phyloP scores from a whole-genome alignment of 2,888 invertebrate genomes.

The Volucella bombylans region DNA sequence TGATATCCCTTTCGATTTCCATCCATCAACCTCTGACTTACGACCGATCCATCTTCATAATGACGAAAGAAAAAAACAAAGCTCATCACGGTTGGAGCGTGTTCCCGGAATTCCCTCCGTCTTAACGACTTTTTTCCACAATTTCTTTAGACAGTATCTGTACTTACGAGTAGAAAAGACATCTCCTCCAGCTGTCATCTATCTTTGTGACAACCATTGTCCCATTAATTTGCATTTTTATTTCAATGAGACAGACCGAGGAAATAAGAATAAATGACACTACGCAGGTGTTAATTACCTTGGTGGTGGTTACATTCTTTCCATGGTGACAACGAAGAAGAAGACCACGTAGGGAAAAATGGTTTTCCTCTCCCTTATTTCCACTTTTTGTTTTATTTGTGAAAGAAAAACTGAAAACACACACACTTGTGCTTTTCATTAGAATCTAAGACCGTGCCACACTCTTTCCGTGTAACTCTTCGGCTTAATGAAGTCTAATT shows the following conservation, averaged over 20 bases:
- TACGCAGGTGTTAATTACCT: conserved; percentile 58
- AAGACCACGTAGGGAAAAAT: conserved; percentile 1
- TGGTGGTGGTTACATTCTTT: conserved; percentile 46
- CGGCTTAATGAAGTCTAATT: conserved; percentile 59
- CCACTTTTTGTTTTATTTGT: conserved; percentile 5
- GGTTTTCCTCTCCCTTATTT: not conserved
- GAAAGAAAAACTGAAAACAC: not conserved
- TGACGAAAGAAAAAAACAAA: conserved; percentile 40
- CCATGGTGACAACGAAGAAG: not conserved
- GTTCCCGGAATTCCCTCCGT: conserved; percentile 30
- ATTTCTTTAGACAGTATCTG: not conserved
- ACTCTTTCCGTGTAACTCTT: conserved; percentile 2
- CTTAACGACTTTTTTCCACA: conserved; percentile 33
- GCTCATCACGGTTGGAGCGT: conserved; percentile 18
- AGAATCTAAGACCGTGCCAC: conserved; percentile 19
- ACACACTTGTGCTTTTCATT: conserved; percentile 29
- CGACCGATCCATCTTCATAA: not conserved
- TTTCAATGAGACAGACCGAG: not conserved
- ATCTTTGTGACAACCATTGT: conserved; percentile 41
- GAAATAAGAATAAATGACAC: conserved; percentile 33
- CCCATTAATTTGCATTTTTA: conserved; percentile 61
- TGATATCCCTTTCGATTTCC: too few relatives aligned
- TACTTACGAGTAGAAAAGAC: conserved; percentile 39
- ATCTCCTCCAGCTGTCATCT: conserved; percentile 18
- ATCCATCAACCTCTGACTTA: too few relatives aligned